These are phyloP conservation scores for Steinernema feltiae DNA, from an alignment of 1,140 invertebrate species.

Conservation along the genomic window DNA sequence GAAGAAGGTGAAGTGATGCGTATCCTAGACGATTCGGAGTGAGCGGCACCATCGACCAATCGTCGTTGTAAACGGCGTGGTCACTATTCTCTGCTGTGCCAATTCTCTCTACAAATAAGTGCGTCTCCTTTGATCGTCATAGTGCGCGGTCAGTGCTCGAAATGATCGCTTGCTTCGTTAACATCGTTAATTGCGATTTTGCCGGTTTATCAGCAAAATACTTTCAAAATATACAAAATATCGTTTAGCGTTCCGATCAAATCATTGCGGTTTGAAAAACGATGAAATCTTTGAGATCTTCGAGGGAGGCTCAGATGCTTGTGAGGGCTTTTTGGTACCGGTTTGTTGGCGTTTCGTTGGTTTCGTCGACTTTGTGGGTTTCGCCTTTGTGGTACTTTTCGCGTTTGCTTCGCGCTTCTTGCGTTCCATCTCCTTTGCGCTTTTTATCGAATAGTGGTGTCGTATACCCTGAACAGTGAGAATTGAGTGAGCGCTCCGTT, in stretches of 20 bases:
- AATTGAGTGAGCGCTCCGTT: not conserved
- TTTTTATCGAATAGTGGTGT: not conserved
- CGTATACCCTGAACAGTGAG: not conserved
- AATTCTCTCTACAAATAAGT: no score
- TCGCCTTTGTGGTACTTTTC: not conserved
- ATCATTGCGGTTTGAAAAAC: not conserved
- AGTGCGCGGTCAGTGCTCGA: no score
- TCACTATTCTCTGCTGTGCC: no score
- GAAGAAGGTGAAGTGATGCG: no score
- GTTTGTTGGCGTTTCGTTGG: not conserved
- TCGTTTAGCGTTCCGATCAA: no score
- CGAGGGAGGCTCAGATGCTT: not conserved
- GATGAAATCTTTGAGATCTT: conserved; percentile 1
- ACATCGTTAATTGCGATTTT: not conserved
- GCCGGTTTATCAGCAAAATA: no score
- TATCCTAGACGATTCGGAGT: no score
- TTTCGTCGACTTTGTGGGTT: not conserved
- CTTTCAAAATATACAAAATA: no score
- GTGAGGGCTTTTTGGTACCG: not conserved
- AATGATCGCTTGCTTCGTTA: no score
- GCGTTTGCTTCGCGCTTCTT: not conserved
- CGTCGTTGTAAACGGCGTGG: no score
- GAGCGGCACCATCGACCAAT: no score
- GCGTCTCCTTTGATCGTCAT: no score
- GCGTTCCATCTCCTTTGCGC: not conserved